Conservation (phyloP, 1,140 invertebrate genomes). For the Polypedilum pembai region DNA sequence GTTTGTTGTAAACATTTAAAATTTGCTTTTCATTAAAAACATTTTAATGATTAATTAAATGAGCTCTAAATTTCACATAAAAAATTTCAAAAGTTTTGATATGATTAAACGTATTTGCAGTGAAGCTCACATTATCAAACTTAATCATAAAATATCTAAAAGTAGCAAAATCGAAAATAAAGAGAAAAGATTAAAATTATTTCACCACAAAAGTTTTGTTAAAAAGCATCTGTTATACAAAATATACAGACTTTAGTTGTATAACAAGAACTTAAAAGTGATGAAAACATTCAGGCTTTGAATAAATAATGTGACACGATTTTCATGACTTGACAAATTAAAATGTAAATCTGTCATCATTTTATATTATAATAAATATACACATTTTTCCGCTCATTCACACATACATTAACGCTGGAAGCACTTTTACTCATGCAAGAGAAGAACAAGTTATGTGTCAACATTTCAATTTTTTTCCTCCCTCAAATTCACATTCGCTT, state of each 20-base stretch:
- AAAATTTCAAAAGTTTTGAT: background rate
- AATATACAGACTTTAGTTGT: background rate
- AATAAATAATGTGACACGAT: constrained; percentile 24
- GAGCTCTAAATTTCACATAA: too few relatives aligned
- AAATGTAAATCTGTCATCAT: constrained; percentile 18
- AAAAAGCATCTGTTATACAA: background rate
- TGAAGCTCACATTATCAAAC: background rate
- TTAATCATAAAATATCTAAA: background rate
- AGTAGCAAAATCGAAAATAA: background rate
- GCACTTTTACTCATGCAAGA: background rate
- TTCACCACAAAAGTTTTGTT: background rate
- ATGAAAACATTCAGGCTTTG: constrained; percentile 13
- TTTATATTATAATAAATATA: background rate
- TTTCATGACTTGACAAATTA: constrained; percentile 24
- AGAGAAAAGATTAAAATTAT: background rate
- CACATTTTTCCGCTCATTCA: constrained; percentile 15
- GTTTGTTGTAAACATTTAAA: too few relatives aligned
- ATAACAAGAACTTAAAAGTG: background rate
- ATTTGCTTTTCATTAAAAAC: too few relatives aligned
- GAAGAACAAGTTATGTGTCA: constrained; percentile 6
- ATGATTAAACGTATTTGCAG: background rate
- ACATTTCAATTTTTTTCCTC: constrained; percentile 18
- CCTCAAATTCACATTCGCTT: background rate
- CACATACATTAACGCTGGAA: background rate
- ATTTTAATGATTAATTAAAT: too few relatives aligned